Conservation (phyloP, 2,888 invertebrate species). For the Pristionchus mayeri region DNA sequence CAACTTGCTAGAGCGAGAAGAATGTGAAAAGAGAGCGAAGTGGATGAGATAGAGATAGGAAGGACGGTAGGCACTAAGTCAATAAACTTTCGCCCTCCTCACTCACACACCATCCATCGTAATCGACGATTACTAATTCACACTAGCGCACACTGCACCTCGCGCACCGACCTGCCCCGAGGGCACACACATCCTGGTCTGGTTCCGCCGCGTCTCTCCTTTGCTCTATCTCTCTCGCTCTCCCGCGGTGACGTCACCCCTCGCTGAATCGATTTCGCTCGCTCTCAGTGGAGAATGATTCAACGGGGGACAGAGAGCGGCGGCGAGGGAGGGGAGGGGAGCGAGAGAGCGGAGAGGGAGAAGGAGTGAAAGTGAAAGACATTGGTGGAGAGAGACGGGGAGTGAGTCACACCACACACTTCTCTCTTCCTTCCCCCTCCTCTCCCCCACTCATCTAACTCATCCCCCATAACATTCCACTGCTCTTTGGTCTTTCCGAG, state of each 20-base stretch:
- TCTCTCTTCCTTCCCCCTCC: not conserved
- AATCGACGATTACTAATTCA: slow-evolving; percentile 30
- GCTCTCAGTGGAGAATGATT: slow-evolving; percentile 39
- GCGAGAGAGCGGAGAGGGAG: not conserved
- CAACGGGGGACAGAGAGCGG: not conserved
- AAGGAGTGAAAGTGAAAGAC: slow-evolving; percentile 35
- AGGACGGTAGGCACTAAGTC: slow-evolving; percentile 20
- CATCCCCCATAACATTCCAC: not conserved
- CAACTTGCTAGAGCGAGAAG: not conserved
- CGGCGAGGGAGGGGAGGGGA: not conserved
- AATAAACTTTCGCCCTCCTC: slow-evolving; percentile 36
- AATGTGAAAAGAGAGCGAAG: slow-evolving; percentile 4
- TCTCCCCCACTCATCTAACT: not conserved
- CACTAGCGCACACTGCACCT: not conserved
- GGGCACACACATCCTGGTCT: slow-evolving; percentile 25
- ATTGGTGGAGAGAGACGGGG: slow-evolving; percentile 27
- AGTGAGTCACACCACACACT: slow-evolving; percentile 8
- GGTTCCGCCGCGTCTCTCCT: slow-evolving; percentile 43
- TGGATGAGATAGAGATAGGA: slow-evolving; percentile 31
- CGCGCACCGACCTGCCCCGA: not conserved
- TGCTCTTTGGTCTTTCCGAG: slow-evolving; percentile 5
- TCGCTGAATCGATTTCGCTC: slow-evolving; percentile 27
- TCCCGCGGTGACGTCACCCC: slow-evolving; percentile 25
- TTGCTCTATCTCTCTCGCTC: slow-evolving; percentile 41
- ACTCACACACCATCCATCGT: not conserved